Conservation (phyloP, 1,140 invertebrate species). For the Drosophila kepulauana region DNA sequence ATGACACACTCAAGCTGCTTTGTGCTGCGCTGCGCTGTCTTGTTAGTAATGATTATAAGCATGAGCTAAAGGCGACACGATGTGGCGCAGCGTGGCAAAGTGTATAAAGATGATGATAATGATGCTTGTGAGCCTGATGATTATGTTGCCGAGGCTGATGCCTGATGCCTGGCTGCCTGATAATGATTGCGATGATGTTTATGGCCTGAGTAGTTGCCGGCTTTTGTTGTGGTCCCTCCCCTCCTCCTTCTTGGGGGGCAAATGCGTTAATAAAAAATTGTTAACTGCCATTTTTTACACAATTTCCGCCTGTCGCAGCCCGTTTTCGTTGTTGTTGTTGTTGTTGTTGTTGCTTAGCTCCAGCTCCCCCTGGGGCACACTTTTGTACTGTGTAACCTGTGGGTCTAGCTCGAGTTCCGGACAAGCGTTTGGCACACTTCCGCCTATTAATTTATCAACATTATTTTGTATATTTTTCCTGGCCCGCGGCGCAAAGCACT, state of each 20-base stretch:
- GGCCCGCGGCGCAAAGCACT: slow-evolving; percentile 35
- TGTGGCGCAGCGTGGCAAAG: background rate
- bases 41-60: slow-evolving; percentile 69
- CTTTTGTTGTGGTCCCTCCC: slow-evolving; percentile 30
- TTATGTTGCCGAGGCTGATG: slow-evolving; percentile 52
- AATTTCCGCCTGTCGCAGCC: slow-evolving; percentile 63
- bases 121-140: slow-evolving; percentile 30
- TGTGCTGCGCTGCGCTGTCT: slow-evolving; percentile 64
- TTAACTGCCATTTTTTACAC: slow-evolving; percentile 79
- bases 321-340: background rate
- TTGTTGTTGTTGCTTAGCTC: slow-evolving; percentile 1
- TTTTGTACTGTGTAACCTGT: slow-evolving; percentile 41
- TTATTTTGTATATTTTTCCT: slow-evolving; percentile 50
- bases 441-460: slow-evolving; percentile 78
- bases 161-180: slow-evolving; percentile 43
- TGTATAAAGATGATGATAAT: slow-evolving; percentile 30
- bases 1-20: slow-evolving; percentile 77
- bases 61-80: slow-evolving; percentile 24
- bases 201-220: slow-evolving; percentile 51
- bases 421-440: slow-evolving; percentile 28
- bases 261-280: slow-evolving; percentile 72
- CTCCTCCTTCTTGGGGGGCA: slow-evolving; percentile 29
- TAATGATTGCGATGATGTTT: slow-evolving; percentile 73
- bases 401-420: slow-evolving; percentile 5
- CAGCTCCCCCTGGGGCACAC: slow-evolving; percentile 10